These are phyloP conservation scores for Bothrops alternatus DNA, from an alignment of 2,797 vertebrate genomes.

Conservation along the genomic window DNA sequence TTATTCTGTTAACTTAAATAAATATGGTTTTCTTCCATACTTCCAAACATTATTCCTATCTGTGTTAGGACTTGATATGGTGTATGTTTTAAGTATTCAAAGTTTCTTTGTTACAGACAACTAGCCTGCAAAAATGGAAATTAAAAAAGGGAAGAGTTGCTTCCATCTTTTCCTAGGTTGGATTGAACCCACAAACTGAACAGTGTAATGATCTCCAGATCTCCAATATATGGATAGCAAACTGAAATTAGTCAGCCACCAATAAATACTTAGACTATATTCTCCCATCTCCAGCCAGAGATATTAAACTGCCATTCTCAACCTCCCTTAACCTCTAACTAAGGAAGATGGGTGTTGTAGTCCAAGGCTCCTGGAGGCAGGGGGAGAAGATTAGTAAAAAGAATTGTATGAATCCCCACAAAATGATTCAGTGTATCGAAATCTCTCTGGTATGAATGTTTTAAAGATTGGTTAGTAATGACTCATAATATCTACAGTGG, in stretches of 20 bases:
- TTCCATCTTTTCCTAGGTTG: neutral
- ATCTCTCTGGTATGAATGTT: slow-evolving; percentile 28
- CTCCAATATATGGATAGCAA: neutral
- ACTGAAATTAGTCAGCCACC: neutral
- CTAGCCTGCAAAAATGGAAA: neutral
- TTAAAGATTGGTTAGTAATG: slow-evolving; percentile 36
- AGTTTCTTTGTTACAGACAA: neutral
- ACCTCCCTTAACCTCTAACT: neutral
- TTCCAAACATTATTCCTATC: neutral
- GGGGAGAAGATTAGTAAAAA: neutral
- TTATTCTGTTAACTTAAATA: neutral
- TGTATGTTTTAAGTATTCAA: neutral
- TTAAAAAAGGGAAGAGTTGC: neutral
- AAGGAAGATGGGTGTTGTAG: neutral
- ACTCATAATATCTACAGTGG: slow-evolving; percentile 33
- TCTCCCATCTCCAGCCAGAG: neutral
- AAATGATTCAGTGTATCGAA: neutral
- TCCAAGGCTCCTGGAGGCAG: too few relatives aligned
- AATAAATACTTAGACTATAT: neutral
- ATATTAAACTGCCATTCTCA: neutral
- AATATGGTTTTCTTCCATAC: neutral
- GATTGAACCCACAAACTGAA: neutral
- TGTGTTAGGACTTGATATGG: neutral
- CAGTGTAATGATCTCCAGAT: neutral
- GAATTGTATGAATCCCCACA: neutral